These are phyloP conservation scores for Bombus sibiricus DNA, from an alignment of 1,140 invertebrate genomes.

Conservation along the genomic window DNA sequence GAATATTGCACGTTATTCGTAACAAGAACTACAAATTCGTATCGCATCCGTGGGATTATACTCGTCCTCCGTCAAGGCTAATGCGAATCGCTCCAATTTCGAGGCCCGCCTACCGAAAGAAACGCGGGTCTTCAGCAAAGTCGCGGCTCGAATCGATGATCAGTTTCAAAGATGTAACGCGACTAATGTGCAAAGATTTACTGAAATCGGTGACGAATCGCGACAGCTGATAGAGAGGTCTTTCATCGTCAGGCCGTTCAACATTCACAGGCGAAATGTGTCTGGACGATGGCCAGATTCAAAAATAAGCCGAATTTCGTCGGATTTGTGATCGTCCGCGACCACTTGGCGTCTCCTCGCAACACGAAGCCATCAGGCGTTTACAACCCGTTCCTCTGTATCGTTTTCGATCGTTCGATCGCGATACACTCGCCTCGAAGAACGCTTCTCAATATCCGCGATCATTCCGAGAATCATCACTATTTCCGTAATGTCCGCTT, in stretches of 20 bases:
- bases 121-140: neutral
- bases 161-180: neutral
- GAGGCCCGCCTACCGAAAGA: no score
- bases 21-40: conserved; percentile 40
- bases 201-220: neutral
- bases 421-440: neutral
- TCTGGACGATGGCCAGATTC: conserved; percentile 61
- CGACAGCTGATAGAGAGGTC: conserved; percentile 35
- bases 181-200: conserved; percentile 11
- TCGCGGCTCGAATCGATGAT: neutral
- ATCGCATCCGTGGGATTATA: conserved; percentile 27
- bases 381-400: neutral
- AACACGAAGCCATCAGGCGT: neutral
- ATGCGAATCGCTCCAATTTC: conserved; percentile 14
- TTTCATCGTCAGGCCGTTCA: conserved; percentile 48
- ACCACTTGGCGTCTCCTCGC: conserved; percentile 1
- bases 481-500: conserved; percentile 22
- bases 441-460: no score
- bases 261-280: conserved; percentile 48
- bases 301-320: conserved; percentile 66
- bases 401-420: neutral
- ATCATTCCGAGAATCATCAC: conserved; percentile 21
- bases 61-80: conserved; percentile 4
- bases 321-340: conserved; percentile 58
- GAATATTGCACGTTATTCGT: conserved; percentile 43